Percentiles rank a stretch among this genome's conserved stretches.
These are phyloP conservation scores for Sceliomorpha sp. DNA, from an alignment of 2,888 invertebrate genomes.

Conservation along the genomic window DNA sequence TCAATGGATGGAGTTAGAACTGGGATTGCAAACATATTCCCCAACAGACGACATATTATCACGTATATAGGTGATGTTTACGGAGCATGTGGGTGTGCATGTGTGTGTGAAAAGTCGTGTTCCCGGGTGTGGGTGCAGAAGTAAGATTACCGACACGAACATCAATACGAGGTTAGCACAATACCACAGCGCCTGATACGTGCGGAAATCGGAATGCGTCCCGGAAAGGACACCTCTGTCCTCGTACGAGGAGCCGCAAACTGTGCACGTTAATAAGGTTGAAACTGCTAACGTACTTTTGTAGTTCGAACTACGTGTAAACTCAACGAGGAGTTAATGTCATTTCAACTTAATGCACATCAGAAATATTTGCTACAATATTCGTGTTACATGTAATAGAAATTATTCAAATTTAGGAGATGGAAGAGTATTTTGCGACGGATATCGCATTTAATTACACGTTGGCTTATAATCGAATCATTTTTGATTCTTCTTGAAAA, in stretches of 20 bases:
- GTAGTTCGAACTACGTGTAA: constrained; percentile 20
- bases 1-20: constrained; percentile 24
- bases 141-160: no score
- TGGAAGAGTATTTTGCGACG: no score
- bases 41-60: constrained; percentile 24
- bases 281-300: constrained; percentile 8
- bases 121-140: no score
- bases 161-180: neutral
- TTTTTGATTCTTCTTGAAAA: no score
- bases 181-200: neutral
- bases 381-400: no score
- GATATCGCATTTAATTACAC: no score
- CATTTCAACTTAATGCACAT: constrained; percentile 14
- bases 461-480: no score
- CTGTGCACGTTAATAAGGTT: constrained; percentile 16
- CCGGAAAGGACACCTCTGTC: neutral
- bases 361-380: no score
- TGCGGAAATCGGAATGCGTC: neutral
- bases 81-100: no score
- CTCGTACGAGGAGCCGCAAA: constrained; percentile 30
- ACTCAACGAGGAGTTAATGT: constrained; percentile 28
- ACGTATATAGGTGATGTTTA: constrained; percentile 12
- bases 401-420: no score
- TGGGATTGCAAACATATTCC: constrained; percentile 22
- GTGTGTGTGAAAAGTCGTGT: no score